phyloP scores from a whole-genome alignment of 2,888 invertebrate genomes.

The Sturmia bella region DNA sequence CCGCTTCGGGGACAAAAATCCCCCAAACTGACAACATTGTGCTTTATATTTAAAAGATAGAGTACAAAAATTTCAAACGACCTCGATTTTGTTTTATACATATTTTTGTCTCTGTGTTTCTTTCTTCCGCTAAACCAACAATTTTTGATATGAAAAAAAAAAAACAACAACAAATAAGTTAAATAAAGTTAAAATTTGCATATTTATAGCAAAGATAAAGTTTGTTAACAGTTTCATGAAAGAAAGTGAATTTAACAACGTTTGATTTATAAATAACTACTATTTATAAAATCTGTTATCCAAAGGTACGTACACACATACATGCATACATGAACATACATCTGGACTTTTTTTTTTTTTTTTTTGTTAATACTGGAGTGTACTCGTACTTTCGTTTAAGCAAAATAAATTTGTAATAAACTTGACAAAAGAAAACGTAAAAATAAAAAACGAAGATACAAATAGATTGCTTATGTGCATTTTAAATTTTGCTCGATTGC shows the following conservation, averaged over 20 bases:
- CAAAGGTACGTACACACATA: neutral
- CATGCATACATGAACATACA: neutral
- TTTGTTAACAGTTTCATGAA: conserved; percentile 1
- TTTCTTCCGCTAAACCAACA: conserved; percentile 49
- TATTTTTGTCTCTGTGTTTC: conserved; percentile 43
- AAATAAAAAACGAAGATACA: conserved; percentile 2
- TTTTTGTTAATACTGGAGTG: no score
- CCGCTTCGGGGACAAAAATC: no score
- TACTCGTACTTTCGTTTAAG: neutral
- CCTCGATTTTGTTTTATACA: conserved; percentile 38
- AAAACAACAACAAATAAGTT: no score
- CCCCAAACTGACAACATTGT: no score
- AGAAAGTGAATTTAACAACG: conserved; percentile 38
- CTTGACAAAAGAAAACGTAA: conserved; percentile 2
- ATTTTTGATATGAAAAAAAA: conserved; percentile 18
- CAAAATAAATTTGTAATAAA: conserved; percentile 17
- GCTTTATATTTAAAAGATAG: conserved; percentile 21
- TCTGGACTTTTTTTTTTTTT: neutral
- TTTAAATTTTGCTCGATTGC: no score
- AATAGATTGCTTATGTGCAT: no score
- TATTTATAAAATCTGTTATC: neutral
- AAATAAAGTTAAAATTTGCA: conserved; percentile 23
- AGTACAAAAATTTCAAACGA: conserved; percentile 26
- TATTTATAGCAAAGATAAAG: conserved; percentile 12
- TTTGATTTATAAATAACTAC: conserved; percentile 24